Conservation (phyloP, 2,888 invertebrate genomes). For the Strigamia crassipes region DNA sequence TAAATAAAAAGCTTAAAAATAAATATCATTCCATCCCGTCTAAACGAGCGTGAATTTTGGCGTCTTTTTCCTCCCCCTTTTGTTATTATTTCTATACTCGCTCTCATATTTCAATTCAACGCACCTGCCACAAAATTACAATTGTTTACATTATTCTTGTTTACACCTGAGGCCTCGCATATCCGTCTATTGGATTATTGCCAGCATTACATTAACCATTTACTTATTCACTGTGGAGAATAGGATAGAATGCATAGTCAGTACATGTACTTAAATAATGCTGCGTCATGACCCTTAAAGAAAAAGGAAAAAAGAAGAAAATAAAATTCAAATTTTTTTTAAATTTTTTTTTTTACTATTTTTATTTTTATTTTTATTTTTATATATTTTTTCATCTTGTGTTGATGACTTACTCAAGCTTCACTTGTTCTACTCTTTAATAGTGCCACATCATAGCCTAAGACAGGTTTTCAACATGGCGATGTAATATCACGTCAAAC, state of each 20-base stretch:
- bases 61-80: not conserved
- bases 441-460: slow-evolving; percentile 31
- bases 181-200: slow-evolving; percentile 11
- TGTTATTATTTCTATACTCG: not conserved
- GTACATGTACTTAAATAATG: slow-evolving; percentile 16
- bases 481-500: slow-evolving; percentile 46
- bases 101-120: not conserved
- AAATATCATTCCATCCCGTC: too few species aligned
- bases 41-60: not conserved
- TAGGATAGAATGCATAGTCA: slow-evolving; percentile 1
- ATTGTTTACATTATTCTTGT: slow-evolving; percentile 16
- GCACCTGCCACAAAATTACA: slow-evolving; percentile 11
- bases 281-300: slow-evolving; percentile 1
- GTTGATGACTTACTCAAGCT: slow-evolving; percentile 36
- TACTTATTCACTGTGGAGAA: not conserved
- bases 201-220: slow-evolving; percentile 6
- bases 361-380: not conserved
- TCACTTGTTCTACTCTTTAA: slow-evolving; percentile 35
- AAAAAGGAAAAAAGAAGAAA: not conserved
- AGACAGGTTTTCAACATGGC: slow-evolving; percentile 43
- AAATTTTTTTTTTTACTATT: too few species aligned
- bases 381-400: slow-evolving; percentile 16
- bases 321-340: not conserved
- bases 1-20: not conserved
- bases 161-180: slow-evolving; percentile 15